A percentile compares a stretch with the other conserved stretches of the same genome.
Evolutionary conservation across 2,888 invertebrate species (phyloP).

Genomic region (Meta bourneti): DNA sequence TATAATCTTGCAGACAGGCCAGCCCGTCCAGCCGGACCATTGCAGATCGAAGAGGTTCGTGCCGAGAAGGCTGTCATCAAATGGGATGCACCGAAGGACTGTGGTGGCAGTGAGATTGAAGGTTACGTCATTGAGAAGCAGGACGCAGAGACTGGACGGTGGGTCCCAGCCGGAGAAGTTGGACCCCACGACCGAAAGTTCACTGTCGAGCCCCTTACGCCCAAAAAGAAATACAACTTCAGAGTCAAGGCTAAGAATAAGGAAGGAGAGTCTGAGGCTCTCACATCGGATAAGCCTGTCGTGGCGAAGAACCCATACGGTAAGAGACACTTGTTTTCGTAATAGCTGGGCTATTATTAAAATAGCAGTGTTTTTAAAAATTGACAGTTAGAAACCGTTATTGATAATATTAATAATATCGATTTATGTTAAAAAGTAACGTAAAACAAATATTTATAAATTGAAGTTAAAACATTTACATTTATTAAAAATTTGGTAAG

Average conservation of each 20-base stretch:
- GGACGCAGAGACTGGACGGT: slow-evolving; percentile 96
- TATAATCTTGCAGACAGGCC: slow-evolving; percentile 80
- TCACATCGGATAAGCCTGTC: slow-evolving; percentile 93
- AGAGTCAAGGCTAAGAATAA: slow-evolving; percentile 98
- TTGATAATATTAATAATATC: not conserved
- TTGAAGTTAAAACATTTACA: too few relatives aligned
- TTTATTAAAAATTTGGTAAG: too few relatives aligned
- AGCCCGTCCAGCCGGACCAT: slow-evolving; percentile 77
- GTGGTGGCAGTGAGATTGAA: slow-evolving; percentile 92
- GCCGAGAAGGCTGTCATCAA: slow-evolving; percentile 94
- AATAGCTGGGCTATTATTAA: too few relatives aligned
- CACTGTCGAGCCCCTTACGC: slow-evolving; percentile 92
- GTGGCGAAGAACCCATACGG: slow-evolving; percentile 95
- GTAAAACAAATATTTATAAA: too few relatives aligned
- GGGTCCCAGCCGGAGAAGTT: slow-evolving; percentile 95
- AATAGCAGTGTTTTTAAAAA: not conserved
- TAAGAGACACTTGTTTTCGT: slow-evolving; percentile 3
- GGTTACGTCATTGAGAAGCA: slow-evolving; percentile 96
- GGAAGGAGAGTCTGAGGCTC: slow-evolving; percentile 97
- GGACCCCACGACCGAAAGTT: slow-evolving; percentile 90
- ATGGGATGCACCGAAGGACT: slow-evolving; percentile 94
- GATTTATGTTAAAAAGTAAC: too few relatives aligned
- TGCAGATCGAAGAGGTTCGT: slow-evolving; percentile 91
- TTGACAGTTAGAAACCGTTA: too few relatives aligned
- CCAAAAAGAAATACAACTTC: slow-evolving; percentile 98